A percentile compares a stretch with the other conserved stretches of the same genome.
Conservation (phyloP, 1,140 invertebrate species). For the Euborellia annulipes region DNA sequence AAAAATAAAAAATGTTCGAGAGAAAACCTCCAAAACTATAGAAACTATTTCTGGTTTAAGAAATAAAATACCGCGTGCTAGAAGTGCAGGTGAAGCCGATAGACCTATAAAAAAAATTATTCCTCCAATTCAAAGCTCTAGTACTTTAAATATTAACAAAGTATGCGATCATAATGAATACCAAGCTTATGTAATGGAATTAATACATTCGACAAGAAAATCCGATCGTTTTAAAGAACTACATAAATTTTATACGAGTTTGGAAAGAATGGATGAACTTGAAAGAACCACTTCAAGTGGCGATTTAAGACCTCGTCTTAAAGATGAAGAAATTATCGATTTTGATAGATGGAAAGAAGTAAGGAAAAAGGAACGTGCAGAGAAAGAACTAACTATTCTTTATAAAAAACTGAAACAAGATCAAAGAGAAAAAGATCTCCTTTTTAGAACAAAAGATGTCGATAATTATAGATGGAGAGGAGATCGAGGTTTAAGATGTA, state of each 20-base stretch:
- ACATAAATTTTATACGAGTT: constrained; percentile 66
- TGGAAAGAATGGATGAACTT: constrained; percentile 70
- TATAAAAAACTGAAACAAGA: constrained; percentile 60
- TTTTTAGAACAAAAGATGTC: constrained; percentile 56
- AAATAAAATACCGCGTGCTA: constrained; percentile 34
- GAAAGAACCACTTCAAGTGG: constrained; percentile 54
- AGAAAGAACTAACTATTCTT: constrained; percentile 61
- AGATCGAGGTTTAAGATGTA: constrained; percentile 61
- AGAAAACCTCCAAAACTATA: constrained; percentile 21
- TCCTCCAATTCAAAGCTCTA: constrained; percentile 28
- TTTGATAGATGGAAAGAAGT: constrained; percentile 74
- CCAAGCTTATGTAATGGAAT: constrained; percentile 51
- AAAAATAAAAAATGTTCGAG: constrained; percentile 36
- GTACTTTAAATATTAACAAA: constrained; percentile 28
- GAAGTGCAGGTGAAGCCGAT: constrained; percentile 39
- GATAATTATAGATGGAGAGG: constrained; percentile 41
- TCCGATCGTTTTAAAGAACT: constrained; percentile 72
- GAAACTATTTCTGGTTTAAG: constrained; percentile 19
- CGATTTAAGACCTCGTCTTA: constrained; percentile 50
- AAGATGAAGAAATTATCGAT: constrained; percentile 63
- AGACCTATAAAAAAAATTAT: constrained; percentile 2
- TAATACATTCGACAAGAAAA: constrained; percentile 51
- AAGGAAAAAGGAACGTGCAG: constrained; percentile 57
- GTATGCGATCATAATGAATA: constrained; percentile 37
- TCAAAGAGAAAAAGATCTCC: constrained; percentile 67